These are phyloP conservation scores for Cyclina sinensis DNA, from an alignment of 1,140 invertebrate genomes.

Conservation along the genomic window DNA sequence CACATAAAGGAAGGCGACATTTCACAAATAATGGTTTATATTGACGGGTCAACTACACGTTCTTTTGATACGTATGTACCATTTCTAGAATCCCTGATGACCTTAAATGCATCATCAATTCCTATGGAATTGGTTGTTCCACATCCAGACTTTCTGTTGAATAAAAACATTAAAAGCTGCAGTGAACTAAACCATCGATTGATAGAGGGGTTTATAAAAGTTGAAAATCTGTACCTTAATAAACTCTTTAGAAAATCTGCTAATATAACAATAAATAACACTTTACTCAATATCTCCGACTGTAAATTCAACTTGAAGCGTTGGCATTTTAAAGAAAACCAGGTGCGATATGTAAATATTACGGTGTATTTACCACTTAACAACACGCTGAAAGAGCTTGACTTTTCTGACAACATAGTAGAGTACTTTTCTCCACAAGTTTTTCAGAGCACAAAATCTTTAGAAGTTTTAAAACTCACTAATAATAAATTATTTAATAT, in stretches of 20 bases:
- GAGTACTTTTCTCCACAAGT: neutral
- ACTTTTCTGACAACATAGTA: neutral
- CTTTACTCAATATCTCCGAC: neutral
- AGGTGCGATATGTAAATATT: neutral
- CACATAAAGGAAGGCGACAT: neutral
- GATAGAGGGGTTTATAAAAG: neutral
- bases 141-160: neutral
- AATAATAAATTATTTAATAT: neutral
- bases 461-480: neutral
- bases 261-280: too few relatives aligned
- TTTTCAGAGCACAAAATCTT: neutral
- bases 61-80: neutral
- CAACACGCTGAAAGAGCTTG: neutral
- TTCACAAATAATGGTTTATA: neutral
- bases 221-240: neutral
- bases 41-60: neutral
- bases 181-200: neutral
- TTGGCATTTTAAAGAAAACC: neutral
- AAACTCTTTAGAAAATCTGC: neutral
- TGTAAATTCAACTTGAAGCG: neutral
- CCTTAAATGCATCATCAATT: neutral
- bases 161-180: neutral
- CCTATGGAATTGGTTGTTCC: neutral
- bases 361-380: neutral
- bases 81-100: neutral